Evolutionary conservation across 2,113 vertebrate species (phyloP).

Genomic region (Podocnemis expansa): DNA sequence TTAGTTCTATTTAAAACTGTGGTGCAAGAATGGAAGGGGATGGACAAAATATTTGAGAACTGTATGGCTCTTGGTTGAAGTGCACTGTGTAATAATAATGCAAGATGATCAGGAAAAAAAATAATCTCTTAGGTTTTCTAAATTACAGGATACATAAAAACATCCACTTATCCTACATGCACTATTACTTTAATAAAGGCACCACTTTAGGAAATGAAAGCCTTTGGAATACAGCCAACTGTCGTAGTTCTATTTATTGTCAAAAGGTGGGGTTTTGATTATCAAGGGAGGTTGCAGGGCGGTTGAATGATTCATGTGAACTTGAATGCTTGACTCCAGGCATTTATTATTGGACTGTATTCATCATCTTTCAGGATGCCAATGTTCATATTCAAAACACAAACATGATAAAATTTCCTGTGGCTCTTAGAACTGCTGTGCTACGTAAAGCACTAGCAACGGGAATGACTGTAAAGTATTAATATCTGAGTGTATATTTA

Average conservation of each 20-base stretch:
- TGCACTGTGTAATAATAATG: conserved; percentile 31
- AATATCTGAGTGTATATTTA: background rate
- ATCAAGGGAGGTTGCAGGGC: background rate
- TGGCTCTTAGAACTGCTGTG: background rate
- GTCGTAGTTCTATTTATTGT: conserved; percentile 22
- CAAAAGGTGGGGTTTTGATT: conserved; percentile 18
- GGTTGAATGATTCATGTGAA: conserved; percentile 44
- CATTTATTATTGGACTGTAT: background rate
- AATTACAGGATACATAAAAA: conserved; percentile 61
- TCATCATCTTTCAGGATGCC: conserved; percentile 11
- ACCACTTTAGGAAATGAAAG: conserved; percentile 63
- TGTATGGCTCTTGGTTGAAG: conserved; percentile 8
- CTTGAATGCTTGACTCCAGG: conserved; percentile 10
- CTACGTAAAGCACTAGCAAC: background rate
- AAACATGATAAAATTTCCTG: background rate
- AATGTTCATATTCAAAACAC: background rate
- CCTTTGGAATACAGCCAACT: conserved; percentile 44
- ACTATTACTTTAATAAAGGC: conserved; percentile 54
- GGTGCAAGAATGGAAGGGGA: background rate
- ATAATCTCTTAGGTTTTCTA: conserved; percentile 46
- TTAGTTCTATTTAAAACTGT: conserved; percentile 45
- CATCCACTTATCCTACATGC: conserved; percentile 28
- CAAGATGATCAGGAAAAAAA: conserved; percentile 33
- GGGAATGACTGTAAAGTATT: background rate
- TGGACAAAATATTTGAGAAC: conserved; percentile 21